Conservation (phyloP, 2,888 invertebrate genomes). For the Trichacis sp. region DNA sequence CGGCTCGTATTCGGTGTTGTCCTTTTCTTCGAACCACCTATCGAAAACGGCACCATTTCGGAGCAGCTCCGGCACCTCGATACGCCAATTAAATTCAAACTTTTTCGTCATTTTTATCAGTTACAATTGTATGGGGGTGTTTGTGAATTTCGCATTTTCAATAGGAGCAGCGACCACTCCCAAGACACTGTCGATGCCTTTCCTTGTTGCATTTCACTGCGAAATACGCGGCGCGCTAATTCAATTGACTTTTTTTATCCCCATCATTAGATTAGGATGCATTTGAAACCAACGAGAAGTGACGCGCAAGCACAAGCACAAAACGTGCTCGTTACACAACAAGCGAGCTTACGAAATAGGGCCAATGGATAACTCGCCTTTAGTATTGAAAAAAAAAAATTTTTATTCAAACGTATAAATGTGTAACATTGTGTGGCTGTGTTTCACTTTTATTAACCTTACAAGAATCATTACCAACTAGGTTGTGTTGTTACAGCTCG, state of each 20-base stretch:
- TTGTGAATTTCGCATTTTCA: no score
- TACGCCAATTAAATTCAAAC: conserved; percentile 78
- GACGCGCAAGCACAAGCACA: conserved; percentile 12
- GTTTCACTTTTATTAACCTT: conserved; percentile 58
- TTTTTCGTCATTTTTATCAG: conserved; percentile 76
- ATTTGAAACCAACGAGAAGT: conserved; percentile 39
- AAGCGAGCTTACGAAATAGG: neutral
- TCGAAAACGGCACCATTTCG: conserved; percentile 74
- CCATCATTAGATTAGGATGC: conserved; percentile 55
- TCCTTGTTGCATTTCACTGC: conserved; percentile 17
- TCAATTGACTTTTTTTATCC: conserved; percentile 57
- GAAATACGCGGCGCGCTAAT: conserved; percentile 42
- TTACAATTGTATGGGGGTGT: no score
- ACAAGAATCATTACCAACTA: conserved; percentile 63
- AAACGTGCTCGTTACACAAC: neutral
- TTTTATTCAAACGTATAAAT: conserved; percentile 16
- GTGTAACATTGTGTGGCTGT: conserved; percentile 19
- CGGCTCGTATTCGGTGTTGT: conserved; percentile 71
- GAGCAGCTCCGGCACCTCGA: conserved; percentile 73
- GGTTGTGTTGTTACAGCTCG: conserved; percentile 64
- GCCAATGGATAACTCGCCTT: no score
- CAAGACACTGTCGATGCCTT: no score
- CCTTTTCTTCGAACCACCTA: conserved; percentile 77
- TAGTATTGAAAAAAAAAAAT: no score
- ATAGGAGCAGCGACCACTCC: no score